Percentiles rank a stretch among this genome's conserved stretches.
Conservation (phyloP, 2,888 invertebrate species). For the Muscina levida region DNA sequence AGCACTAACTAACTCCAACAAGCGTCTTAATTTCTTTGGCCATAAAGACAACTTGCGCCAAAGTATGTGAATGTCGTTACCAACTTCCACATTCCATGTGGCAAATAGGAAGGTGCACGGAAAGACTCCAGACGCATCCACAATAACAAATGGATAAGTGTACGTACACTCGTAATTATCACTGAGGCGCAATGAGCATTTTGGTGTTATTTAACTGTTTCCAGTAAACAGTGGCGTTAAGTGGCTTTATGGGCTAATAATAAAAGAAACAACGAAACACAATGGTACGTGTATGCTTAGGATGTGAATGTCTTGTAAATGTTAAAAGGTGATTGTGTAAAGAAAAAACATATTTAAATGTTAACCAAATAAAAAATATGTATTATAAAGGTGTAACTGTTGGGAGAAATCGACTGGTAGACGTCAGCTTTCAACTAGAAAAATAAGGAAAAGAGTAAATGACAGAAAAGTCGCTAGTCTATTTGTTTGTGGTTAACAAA, state of each 20-base stretch:
- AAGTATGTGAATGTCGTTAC: constrained; percentile 21
- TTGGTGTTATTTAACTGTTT: constrained; percentile 54
- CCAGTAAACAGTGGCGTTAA: constrained; percentile 62
- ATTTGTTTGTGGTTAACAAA: too few species aligned
- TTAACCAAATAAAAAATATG: too few species aligned
- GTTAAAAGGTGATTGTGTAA: constrained; percentile 11
- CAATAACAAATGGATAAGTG: background rate
- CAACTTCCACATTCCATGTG: background rate
- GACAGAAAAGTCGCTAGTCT: too few species aligned
- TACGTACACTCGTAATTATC: constrained; percentile 53
- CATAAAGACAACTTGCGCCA: constrained; percentile 56
- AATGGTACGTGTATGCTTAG: background rate
- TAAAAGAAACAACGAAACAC: constrained; percentile 1
- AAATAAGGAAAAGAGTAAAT: too few species aligned
- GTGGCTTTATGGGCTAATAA: constrained; percentile 57
- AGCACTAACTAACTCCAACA: constrained; percentile 23
- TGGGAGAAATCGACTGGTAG: background rate
- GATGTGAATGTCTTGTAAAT: background rate
- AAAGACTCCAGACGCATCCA: constrained; percentile 21
- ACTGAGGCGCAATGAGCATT: constrained; percentile 54
- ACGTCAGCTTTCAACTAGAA: too few species aligned
- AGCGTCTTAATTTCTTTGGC: constrained; percentile 36
- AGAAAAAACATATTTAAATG: background rate
- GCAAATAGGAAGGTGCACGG: constrained; percentile 3
- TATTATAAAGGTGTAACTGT: background rate